Percentiles rank a stretch among this genome's conserved stretches.
These are phyloP conservation scores for Coecobrya sp. DNA, from an alignment of 2,888 invertebrate species.

Conservation along the genomic window DNA sequence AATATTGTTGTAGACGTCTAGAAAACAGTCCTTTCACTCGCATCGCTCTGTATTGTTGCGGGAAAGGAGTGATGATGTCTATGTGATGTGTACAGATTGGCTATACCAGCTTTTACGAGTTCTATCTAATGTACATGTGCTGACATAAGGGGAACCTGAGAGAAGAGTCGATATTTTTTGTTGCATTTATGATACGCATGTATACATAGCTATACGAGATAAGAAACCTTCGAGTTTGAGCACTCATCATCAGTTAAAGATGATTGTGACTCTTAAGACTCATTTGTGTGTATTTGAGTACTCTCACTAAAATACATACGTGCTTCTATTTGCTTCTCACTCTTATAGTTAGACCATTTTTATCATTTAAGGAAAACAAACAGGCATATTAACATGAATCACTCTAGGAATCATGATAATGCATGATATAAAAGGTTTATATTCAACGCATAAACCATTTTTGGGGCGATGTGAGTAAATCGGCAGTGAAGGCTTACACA, in stretches of 20 bases:
- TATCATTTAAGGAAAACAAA: background rate
- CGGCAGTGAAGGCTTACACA: too few relatives aligned
- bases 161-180: constrained; percentile 20
- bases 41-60: constrained; percentile 30
- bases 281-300: constrained; percentile 41
- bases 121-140: background rate
- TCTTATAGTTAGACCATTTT: background rate
- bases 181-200: background rate
- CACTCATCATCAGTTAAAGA: background rate
- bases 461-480: background rate
- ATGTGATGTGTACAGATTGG: background rate
- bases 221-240: background rate
- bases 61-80: constrained; percentile 12
- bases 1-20: constrained; percentile 57
- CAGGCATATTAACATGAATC: too few relatives aligned
- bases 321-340: background rate
- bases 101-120: background rate
- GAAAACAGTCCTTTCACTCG: constrained; percentile 28
- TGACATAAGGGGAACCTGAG: constrained; percentile 1
- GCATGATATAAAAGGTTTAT: too few relatives aligned
- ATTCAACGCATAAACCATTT: too few relatives aligned
- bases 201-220: background rate
- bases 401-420: too few relatives aligned
- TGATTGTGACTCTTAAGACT: constrained; percentile 41
- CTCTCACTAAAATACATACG: background rate